Base-by-base conservation (phyloP, 2,888 invertebrate genomes). In the Drosophila lutescens region DNA sequence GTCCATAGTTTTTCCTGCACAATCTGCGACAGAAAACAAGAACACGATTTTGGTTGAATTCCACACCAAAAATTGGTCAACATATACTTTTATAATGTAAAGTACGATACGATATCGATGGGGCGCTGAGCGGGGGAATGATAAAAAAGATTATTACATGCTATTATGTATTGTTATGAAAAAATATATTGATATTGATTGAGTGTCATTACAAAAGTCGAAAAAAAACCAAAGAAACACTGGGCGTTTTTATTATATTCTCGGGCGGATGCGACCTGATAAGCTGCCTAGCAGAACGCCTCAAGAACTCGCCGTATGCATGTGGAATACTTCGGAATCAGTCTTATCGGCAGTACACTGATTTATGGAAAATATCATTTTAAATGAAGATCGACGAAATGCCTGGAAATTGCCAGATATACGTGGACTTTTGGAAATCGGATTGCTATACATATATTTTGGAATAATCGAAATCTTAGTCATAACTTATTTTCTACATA, bases 131-230 rank as follows among this genome's bases (percentile, higher is more conserved):
- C 57, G 65, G 65, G 46, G 23, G 10, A 30, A 49, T 23, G 49
- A 50, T 30, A 50, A 38, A 55, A 41, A 67, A 36, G 57, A 81
- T 79, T 74, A 85, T 79, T 71, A 79, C 82, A 85, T 73, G 86
- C 86, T 87, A 87, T 83, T 68, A 68, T 68, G 72, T 82, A 87
- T 68, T 82, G 81, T 87, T 87, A 85, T 85, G 57, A 41, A 76
- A 44, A 76, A 63, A 76, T 62, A 74, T 78, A 84, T 79, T 79
- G 81, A 87, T 82, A 87, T 87, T 74, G 58, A 87, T 69, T 79
- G 82, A 74, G 79, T 82, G 81, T 85, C 81, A 85, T 79, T 74
- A 75, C 44, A 65, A 74, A 67, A 74, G 50, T 61, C 71, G 59
- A 71, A 36, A 74, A 71, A 72, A 70, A 72, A 61, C 26, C 46